A percentile compares a stretch with the other conserved stretches of the same genome.
phyloP scores from a whole-genome alignment of 1,140 invertebrate species.

The Neuroterus valhalla region DNA sequence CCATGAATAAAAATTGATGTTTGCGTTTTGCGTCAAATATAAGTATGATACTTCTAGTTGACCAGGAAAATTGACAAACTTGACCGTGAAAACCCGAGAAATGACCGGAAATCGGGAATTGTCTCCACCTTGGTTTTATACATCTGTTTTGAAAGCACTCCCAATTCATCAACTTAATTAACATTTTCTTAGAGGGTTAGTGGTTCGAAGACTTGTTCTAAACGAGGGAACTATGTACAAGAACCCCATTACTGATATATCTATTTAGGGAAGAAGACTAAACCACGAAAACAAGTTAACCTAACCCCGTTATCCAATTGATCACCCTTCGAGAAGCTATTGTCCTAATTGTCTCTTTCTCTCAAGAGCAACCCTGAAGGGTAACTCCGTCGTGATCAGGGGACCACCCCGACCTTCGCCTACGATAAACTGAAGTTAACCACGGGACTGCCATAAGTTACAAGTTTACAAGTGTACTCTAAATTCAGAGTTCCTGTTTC shows the following conservation, averaged over 20 bases:
- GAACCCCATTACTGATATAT: conserved; percentile 51
- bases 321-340: conserved; percentile 64
- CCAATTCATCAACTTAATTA: conserved; percentile 8
- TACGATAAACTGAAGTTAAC: background rate
- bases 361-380: conserved; percentile 25
- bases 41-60: too few species aligned
- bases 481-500: too few species aligned
- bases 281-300: conserved; percentile 66
- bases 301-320: conserved; percentile 67
- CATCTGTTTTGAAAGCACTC: background rate
- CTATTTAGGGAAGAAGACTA: conserved; percentile 40
- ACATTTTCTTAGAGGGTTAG: background rate
- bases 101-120: too few species aligned
- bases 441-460: background rate
- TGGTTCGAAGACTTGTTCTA: background rate
- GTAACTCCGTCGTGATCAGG: background rate
- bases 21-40: too few species aligned
- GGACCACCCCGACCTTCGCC: background rate
- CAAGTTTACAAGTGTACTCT: background rate
- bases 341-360: conserved; percentile 65
- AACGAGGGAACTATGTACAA: conserved; percentile 9
- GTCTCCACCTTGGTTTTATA: too few species aligned
- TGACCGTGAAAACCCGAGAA: too few species aligned
- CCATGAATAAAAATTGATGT: too few species aligned
- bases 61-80: too few species aligned